Evolutionary conservation across 2,797 vertebrate species (phyloP), one percentile per base, ranked within the genome.

Genomic region (Phylloscopus collybita): DNA sequence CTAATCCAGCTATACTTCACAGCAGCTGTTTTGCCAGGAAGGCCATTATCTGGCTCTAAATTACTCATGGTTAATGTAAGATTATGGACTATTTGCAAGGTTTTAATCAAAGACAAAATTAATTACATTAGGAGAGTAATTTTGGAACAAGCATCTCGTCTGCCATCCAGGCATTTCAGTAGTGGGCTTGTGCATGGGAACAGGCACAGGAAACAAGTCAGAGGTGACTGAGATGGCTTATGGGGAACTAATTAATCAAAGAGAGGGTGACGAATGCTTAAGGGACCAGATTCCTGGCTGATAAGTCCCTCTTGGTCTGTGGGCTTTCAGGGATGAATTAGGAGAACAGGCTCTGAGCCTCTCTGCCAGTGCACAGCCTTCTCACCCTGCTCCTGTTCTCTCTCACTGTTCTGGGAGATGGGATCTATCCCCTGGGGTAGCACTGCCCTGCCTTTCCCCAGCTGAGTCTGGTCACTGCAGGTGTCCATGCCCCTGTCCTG

Each of bases 391-490:
- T 59, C 57, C 57, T 13, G 34, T 67, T 15, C 67, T 32, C 23
- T 75, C 65, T 60, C 26, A 1, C 25, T 3, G 0, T 23, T 20
- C n/a, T 2, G 1, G 62, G 64, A 53, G 34, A 13, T 30, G 1
- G 32, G 10, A 21, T 91, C 38, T 40, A 5, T 40, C 13, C 34
- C 26, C 25, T 64, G 64, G 0, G 0, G 6, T 1, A 56, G 38
- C 51, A n/a, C 32, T 72, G 10, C n/a, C 20, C 14, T 62, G 54
- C 66, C 83, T 70, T 53, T 40, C 32, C 44, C 21, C 65, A 53
- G 32, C 53, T 65, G 5, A 25, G 14, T 42, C 66, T 81, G 47
- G 4, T 34, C 38, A 6, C 56, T 72, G 17, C 53, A 88, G 54
- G 5, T 10, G 76, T 88, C 84, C 38, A 4, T 16, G 12, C 21